These are phyloP conservation scores for Gavialis gangeticus DNA, from an alignment of 2,113 vertebrate species.

Conservation along the genomic window DNA sequence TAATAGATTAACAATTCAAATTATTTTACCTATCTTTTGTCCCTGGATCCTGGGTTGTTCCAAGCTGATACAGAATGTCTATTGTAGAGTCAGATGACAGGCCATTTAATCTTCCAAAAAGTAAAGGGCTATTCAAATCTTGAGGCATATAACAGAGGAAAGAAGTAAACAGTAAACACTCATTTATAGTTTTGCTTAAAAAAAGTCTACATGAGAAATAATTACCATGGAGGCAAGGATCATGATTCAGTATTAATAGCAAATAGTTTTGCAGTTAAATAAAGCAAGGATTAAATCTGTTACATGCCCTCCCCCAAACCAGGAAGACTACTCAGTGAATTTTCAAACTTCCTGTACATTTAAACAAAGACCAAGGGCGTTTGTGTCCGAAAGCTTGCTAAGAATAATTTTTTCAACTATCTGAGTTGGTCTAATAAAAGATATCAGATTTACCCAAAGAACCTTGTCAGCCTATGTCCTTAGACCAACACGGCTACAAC, in stretches of 20 bases:
- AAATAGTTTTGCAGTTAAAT: not conserved
- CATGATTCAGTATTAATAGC: not conserved
- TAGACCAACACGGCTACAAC: too few species aligned
- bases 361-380: not conserved
- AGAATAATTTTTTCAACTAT: too few species aligned
- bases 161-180: not conserved
- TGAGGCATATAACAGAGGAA: slow-evolving; percentile 33
- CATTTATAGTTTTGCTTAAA: slow-evolving; percentile 1
- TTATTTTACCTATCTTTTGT: slow-evolving; percentile 94
- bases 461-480: too few species aligned
- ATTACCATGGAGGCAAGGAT: not conserved
- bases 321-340: not conserved
- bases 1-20: slow-evolving; percentile 7
- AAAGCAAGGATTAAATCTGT: not conserved
- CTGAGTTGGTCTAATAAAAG: too few species aligned
- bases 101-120: slow-evolving; percentile 97
- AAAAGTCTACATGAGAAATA: not conserved
- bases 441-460: too few species aligned
- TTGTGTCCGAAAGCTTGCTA: too few species aligned
- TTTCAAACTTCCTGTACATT: not conserved
- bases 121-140: slow-evolving; percentile 98
- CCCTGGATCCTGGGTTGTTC: slow-evolving; percentile 96
- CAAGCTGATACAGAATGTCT: slow-evolving; percentile 98
- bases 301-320: not conserved
- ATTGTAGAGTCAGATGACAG: slow-evolving; percentile 99